Percentiles rank a stretch among this genome's conserved stretches.
Conservation (phyloP, 1,140 invertebrate genomes). For the Drosophila bocqueti region DNA sequence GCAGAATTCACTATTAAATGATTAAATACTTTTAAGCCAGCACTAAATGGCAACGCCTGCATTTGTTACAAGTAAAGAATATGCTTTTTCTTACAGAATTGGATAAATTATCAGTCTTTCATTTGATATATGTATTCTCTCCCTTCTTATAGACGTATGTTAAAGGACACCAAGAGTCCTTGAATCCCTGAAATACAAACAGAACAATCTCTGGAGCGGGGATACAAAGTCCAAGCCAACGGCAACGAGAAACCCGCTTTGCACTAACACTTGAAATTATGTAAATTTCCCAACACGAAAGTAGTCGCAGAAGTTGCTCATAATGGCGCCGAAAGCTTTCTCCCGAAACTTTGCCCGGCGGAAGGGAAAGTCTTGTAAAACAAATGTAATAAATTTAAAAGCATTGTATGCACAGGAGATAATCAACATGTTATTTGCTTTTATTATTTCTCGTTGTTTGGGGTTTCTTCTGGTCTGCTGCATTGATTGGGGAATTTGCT, state of each 20-base stretch:
- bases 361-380: conserved; percentile 45
- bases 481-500: conserved; percentile 20
- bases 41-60: background rate
- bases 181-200: conserved; percentile 5
- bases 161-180: background rate
- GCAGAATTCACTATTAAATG: background rate
- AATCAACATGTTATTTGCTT: conserved; percentile 51
- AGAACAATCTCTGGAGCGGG: background rate
- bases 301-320: conserved; percentile 66
- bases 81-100: no score
- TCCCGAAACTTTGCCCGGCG: conserved; percentile 6
- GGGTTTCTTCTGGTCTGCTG: conserved; percentile 24
- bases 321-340: conserved; percentile 28
- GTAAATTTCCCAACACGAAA: conserved; percentile 35
- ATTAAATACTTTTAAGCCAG: background rate
- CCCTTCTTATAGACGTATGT: background rate
- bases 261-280: conserved; percentile 70
- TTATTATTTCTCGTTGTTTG: conserved; percentile 22
- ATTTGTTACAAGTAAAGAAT: background rate
- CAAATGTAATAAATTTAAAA: conserved; percentile 79
- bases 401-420: conserved; percentile 68
- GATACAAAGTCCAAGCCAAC: conserved; percentile 16
- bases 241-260: conserved; percentile 45
- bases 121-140: background rate
- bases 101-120: no score